phyloP scores from a whole-genome alignment of 2,888 invertebrate species.

The Bruchidius siliquastri region DNA sequence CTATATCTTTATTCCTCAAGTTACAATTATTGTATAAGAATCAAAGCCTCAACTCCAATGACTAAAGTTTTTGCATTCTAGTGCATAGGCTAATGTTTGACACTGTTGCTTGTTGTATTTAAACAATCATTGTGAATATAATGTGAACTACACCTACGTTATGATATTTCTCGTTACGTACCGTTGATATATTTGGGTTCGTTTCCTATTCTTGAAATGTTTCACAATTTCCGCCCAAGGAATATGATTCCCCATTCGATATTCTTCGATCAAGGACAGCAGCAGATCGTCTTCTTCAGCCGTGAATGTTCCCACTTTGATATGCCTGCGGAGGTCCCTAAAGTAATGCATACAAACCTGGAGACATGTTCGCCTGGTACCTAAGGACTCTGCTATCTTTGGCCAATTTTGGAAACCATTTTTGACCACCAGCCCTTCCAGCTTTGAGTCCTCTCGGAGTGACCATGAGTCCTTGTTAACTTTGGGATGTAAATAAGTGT shows the following conservation, averaged over 20 bases:
- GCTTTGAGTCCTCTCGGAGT: conserved; percentile 47
- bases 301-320: conserved; percentile 55
- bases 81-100: too few relatives aligned
- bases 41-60: too few relatives aligned
- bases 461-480: conserved; percentile 59
- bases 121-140: too few relatives aligned
- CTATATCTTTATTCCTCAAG: too few relatives aligned
- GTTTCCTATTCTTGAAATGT: conserved; percentile 59
- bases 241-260: conserved; percentile 61
- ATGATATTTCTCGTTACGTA: conserved; percentile 29
- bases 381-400: conserved; percentile 54
- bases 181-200: conserved; percentile 61
- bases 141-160: neutral
- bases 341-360: conserved; percentile 66
- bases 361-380: conserved; percentile 60
- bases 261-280: conserved; percentile 56
- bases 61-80: too few relatives aligned
- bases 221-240: conserved; percentile 69
- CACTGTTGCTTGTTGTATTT: too few relatives aligned
- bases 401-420: conserved; percentile 63
- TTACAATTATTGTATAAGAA: too few relatives aligned
- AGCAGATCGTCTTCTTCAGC: conserved; percentile 65
- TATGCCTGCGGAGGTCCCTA: conserved; percentile 45
- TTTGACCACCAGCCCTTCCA: conserved; percentile 44
- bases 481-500: conserved; percentile 62